Evolutionary conservation across 2,113 vertebrate genomes (phyloP).

Genomic region (Nerophis lumbriciformis): DNA sequence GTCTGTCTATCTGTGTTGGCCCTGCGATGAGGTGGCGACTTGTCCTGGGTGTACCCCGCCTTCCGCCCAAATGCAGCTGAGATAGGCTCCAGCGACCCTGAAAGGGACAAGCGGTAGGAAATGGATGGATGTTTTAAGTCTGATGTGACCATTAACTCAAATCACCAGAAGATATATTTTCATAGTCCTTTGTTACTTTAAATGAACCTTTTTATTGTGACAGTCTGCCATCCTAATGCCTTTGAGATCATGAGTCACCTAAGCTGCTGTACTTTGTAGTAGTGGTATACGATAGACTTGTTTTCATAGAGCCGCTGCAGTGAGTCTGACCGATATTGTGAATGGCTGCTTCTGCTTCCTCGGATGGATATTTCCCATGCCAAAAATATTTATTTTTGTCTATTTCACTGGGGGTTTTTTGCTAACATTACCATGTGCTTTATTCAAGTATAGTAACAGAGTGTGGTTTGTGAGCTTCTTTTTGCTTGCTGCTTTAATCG

Average conservation of each 20-base stretch:
- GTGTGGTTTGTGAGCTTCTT: background rate
- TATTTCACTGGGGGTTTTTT: no score
- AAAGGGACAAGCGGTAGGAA: no score
- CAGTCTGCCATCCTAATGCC: slow-evolving; percentile 29
- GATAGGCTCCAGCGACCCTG: no score
- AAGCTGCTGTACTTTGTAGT: slow-evolving; percentile 47
- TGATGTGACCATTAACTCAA: slow-evolving; percentile 14
- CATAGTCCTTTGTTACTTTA: slow-evolving; percentile 34
- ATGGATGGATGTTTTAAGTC: no score
- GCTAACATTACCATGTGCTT: no score
- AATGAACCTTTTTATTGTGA: slow-evolving; percentile 31
- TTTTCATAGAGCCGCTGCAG: slow-evolving; percentile 36
- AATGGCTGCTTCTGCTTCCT: slow-evolving; percentile 1
- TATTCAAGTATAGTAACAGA: background rate
- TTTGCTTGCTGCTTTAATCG: background rate
- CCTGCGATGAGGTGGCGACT: no score
- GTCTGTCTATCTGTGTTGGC: no score
- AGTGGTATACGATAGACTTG: slow-evolving; percentile 26
- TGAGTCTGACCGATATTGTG: background rate
- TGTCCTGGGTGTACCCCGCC: no score
- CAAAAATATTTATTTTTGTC: no score
- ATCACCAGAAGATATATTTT: slow-evolving; percentile 37
- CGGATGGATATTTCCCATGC: background rate
- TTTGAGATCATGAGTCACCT: slow-evolving; percentile 42
- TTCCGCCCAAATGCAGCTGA: no score